These are phyloP conservation scores for Pao palembangensis DNA, from an alignment of 2,113 vertebrate genomes.

Conservation along the genomic window DNA sequence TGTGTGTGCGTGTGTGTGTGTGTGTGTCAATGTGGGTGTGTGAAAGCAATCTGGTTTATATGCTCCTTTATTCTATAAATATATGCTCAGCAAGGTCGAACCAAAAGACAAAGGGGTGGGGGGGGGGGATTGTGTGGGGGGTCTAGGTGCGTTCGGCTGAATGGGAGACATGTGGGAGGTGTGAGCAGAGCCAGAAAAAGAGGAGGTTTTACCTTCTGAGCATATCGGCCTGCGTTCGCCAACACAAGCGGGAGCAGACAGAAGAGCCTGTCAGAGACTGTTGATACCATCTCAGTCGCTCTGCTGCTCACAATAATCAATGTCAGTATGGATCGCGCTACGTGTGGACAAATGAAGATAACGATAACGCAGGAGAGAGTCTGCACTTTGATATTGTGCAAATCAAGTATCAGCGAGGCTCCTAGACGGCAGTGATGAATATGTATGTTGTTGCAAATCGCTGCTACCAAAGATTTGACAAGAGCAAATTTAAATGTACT, in stretches of 20 bases:
- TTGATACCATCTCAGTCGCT: neutral
- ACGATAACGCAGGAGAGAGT: neutral
- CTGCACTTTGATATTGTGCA: neutral
- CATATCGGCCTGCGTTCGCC: constrained; percentile 1
- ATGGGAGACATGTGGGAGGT: constrained; percentile 6
- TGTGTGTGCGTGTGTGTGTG: constrained; percentile 1
- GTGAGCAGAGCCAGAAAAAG: constrained; percentile 8
- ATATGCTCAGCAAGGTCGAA: constrained; percentile 25
- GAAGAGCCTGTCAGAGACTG: neutral
- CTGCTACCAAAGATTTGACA: too few species aligned
- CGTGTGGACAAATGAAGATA: neutral
- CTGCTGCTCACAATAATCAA: neutral
- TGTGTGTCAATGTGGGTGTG: neutral
- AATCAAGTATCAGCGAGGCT: neutral
- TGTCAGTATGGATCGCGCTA: neutral
- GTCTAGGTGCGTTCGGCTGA: constrained; percentile 4
- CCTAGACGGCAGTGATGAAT: too few species aligned
- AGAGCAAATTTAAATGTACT: too few species aligned
- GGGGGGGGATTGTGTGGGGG: neutral
- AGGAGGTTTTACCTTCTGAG: neutral
- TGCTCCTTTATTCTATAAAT: neutral
- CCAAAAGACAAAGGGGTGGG: constrained; percentile 3
- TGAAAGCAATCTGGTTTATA: constrained; percentile 12
- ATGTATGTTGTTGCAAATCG: too few species aligned
- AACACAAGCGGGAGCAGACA: constrained; percentile 1